A percentile compares a stretch with the other conserved stretches of the same genome.
Conservation (phyloP, 2,797 vertebrate genomes). For the Trachops cirrhosus region DNA sequence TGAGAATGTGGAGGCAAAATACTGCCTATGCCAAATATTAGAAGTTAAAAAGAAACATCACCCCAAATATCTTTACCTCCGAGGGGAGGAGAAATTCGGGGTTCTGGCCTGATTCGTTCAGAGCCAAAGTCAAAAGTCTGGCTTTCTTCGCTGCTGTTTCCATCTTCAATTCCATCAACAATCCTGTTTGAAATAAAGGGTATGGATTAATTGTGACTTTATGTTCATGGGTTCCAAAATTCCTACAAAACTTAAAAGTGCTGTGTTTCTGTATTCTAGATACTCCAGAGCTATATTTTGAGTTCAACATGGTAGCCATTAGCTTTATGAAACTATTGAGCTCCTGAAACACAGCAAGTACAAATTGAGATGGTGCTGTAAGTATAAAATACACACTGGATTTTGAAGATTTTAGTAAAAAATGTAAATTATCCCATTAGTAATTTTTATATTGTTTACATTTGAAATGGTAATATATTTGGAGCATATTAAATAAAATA, state of each 20-base stretch:
- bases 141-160: constrained; percentile 80
- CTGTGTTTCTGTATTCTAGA: background rate
- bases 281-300: background rate
- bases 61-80: constrained; percentile 77
- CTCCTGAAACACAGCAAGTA: background rate
- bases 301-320: background rate
- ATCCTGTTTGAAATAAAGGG: constrained; percentile 79
- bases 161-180: constrained; percentile 88
- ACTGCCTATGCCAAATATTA: background rate
- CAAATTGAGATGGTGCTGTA: background rate
- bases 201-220: constrained; percentile 13
- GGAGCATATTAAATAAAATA: background rate
- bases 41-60: constrained; percentile 14
- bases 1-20: constrained; percentile 12
- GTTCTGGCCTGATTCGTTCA: constrained; percentile 81
- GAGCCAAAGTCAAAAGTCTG: constrained; percentile 86
- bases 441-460: background rate
- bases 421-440: background rate
- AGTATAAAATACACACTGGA: background rate
- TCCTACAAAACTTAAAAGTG: background rate
- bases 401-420: constrained; percentile 20
- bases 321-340: background rate
- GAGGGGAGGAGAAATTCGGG: constrained; percentile 78
- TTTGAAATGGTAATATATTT: constrained; percentile 25
- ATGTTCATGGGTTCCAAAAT: constrained; percentile 16